Evolutionary conservation across 2,113 vertebrate genomes (phyloP), one percentile per base, ranked within the genome.

Genomic region (Syngnathus scovelli): DNA sequence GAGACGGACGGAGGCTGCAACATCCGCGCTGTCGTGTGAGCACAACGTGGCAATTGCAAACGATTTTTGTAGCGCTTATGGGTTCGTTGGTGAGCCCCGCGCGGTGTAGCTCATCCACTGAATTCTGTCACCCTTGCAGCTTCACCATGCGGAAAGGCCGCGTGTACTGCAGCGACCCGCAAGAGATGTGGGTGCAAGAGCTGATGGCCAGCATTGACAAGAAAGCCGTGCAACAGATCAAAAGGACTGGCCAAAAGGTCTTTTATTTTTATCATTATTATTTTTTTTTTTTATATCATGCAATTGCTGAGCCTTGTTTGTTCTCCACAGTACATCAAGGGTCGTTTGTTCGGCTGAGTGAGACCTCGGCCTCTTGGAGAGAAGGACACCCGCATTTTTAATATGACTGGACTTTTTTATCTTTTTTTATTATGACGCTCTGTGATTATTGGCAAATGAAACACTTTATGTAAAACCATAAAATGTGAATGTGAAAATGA

Each of bases 1-100:
- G 59, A 74, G 69, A 6, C 61, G 3, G 90, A 92, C 44, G 91
- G 91, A 27, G 83, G 84, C 67, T 92, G 91, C 83, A 92, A 92
- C 85, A 81, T 92, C 64, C 67, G 46, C 7, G 91, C 91, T 3
- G 36, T 88, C 39, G 78, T 92, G 91, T 92, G 69, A 86, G 89
- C 70, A 9, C 12, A 21, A 13, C 15, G 7, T 6, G 12, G n/a
- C 6, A 6, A 5, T 15, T 7, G 36, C 60, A 62, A 62, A 62
- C 10, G n/a, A 33, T 33, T 33, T 33, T 33, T 33, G 27, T 33
- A 33, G 27, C 27, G 27, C 27, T 33, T 33, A 33, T 33, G 3
- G 27, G 27, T 33, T 33, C 27, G 27, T 33, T 33, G 23, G 23
- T 23, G 23, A 23, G 23, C 23, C 23, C 23, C 23, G n/a, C n/a